Conservation (phyloP, 1,140 invertebrate species). For the Meloidogyne chitwoodi region DNA sequence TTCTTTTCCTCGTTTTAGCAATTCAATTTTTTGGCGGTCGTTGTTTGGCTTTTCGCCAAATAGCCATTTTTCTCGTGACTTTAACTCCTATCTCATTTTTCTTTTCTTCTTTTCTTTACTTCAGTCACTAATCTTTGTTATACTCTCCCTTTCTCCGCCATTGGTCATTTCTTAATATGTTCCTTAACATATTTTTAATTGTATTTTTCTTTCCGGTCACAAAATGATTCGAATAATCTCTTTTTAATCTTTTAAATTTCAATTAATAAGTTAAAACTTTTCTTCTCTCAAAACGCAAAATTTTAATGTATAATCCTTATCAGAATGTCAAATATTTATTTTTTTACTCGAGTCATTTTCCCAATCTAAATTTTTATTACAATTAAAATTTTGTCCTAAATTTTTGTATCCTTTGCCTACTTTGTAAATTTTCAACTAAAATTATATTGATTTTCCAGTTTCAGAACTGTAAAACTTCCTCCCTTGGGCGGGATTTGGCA, state of each 20-base stretch:
- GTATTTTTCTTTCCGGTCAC: not conserved
- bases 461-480: not conserved
- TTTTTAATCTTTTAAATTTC: not conserved
- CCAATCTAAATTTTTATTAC: too few relatives aligned
- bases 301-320: too few relatives aligned
- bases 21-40: not conserved
- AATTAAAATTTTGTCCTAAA: too few relatives aligned
- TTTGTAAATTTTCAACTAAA: too few relatives aligned
- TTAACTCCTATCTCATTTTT: not conserved
- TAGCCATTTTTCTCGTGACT: not conserved
- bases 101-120: not conserved
- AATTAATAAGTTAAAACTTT: not conserved
- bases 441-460: too few relatives aligned
- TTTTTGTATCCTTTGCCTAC: too few relatives aligned
- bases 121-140: not conserved
- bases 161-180: not conserved
- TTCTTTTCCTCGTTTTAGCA: not conserved
- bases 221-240: not conserved
- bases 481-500: not conserved
- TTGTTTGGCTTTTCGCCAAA: not conserved
- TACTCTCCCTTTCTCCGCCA: not conserved
- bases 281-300: too few relatives aligned
- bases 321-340: too few relatives aligned
- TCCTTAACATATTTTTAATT: not conserved
- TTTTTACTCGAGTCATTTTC: too few relatives aligned